phyloP scores from a whole-genome alignment of 2,113 vertebrate species.

The Excalfactoria chinensis region DNA sequence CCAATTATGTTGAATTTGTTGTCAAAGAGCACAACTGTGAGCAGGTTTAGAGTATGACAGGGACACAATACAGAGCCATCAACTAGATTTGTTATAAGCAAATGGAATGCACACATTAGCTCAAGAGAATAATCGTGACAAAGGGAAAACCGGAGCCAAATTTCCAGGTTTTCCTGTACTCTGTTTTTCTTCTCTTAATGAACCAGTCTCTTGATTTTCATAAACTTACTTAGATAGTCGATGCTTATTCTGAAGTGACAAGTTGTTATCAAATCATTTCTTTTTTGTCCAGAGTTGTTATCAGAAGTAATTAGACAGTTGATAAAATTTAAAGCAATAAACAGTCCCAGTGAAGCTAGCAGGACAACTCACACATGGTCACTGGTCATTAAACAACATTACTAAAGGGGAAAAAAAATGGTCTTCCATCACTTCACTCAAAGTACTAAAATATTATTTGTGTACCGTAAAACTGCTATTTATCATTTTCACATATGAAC shows the following conservation, averaged over 20 bases:
- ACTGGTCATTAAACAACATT: not conserved
- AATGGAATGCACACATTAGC: not conserved
- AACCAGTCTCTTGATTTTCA: not conserved
- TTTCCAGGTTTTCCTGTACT: not conserved
- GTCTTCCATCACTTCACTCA: not conserved
- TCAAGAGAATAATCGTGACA: slow-evolving; percentile 9
- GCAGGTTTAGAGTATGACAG: slow-evolving; percentile 8
- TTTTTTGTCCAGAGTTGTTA: not conserved
- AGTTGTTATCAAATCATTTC: not conserved
- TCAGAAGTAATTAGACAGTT: not conserved
- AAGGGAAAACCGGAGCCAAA: slow-evolving; percentile 55
- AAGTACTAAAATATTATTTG: not conserved
- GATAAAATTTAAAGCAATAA: not conserved
- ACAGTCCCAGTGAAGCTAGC: not conserved
- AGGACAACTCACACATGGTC: not conserved
- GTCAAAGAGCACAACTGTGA: slow-evolving; percentile 25
- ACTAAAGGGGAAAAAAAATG: not conserved
- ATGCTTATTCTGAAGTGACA: not conserved
- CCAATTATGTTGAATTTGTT: slow-evolving; percentile 50
- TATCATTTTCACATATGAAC: not conserved
- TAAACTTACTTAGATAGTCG: not conserved
- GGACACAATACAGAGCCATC: slow-evolving; percentile 46
- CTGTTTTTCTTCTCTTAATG: slow-evolving; percentile 18
- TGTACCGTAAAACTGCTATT: not conserved
- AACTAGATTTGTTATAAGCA: slow-evolving; percentile 40